Evolutionary conservation across 2,797 vertebrate species (phyloP).

Genomic region (Pangasius macronema): DNA sequence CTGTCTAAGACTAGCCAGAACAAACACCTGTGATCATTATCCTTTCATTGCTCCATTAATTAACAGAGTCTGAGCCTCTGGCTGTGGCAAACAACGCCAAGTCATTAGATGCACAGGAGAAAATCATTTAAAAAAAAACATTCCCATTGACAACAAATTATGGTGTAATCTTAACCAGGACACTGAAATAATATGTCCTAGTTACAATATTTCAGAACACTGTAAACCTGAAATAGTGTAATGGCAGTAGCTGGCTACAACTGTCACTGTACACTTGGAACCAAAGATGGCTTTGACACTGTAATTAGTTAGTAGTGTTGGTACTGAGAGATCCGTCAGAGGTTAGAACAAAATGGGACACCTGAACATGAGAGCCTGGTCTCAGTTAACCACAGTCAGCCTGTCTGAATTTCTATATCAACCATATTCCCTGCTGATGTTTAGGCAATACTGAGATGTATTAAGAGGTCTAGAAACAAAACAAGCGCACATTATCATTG

Average conservation of each 20-base stretch:
- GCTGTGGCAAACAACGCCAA: constrained; percentile 47
- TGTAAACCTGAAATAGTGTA: constrained; percentile 15
- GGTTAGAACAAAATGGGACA: constrained; percentile 35
- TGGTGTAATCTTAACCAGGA: constrained; percentile 27
- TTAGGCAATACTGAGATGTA: constrained; percentile 21
- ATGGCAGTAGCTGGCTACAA: constrained; percentile 39
- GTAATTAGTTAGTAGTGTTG: constrained; percentile 52
- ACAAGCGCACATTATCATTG: constrained; percentile 35
- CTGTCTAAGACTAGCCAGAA: constrained; percentile 43
- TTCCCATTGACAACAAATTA: constrained; percentile 32
- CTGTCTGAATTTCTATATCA: neutral
- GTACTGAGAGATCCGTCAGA: constrained; percentile 37
- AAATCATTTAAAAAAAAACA: constrained; percentile 31
- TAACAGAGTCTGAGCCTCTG: constrained; percentile 54
- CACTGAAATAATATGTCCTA: neutral
- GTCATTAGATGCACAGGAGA: constrained; percentile 46
- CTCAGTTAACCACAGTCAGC: constrained; percentile 4
- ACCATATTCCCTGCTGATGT: neutral
- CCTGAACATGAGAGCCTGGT: constrained; percentile 21
- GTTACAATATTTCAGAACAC: neutral
- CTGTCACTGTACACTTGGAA: constrained; percentile 36
- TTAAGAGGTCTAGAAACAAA: constrained; percentile 24
- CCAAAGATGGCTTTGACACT: constrained; percentile 46
- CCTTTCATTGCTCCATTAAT: constrained; percentile 51
- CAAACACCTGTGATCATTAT: constrained; percentile 53